Conservation (phyloP, 2,113 vertebrate species). For the Pleuronectes platessa region DNA sequence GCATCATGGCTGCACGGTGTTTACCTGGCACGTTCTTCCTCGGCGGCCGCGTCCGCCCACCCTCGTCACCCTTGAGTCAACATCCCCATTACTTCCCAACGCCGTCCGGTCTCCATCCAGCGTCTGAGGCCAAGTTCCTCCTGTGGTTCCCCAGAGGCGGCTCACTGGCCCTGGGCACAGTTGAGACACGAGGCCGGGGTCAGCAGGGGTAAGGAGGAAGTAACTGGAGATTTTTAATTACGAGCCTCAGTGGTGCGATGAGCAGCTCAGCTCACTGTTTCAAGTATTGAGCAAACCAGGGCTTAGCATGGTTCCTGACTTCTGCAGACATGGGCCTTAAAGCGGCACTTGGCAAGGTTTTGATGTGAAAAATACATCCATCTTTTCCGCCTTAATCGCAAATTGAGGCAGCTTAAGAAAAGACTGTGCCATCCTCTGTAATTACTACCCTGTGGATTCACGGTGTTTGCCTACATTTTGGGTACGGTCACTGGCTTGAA, state of each 20-base stretch:
- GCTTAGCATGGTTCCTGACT: constrained; percentile 54
- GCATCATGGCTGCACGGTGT: constrained; percentile 23
- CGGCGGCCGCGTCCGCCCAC: constrained; percentile 43
- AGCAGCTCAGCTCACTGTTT: constrained; percentile 56
- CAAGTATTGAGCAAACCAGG: constrained; percentile 33
- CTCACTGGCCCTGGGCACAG: constrained; percentile 46
- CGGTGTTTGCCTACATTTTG: constrained; percentile 49
- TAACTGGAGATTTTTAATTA: constrained; percentile 74
- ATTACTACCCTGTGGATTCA: constrained; percentile 66
- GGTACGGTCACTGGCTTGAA: constrained; percentile 41
- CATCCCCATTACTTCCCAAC: constrained; percentile 63
- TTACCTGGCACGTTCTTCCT: constrained; percentile 61
- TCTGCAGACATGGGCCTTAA: constrained; percentile 54
- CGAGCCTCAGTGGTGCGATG: constrained; percentile 69
- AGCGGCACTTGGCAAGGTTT: constrained; percentile 51
- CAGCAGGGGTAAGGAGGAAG: constrained; percentile 64
- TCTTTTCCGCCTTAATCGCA: constrained; percentile 56
- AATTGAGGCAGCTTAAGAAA: constrained; percentile 58
- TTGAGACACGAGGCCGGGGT: constrained; percentile 46
- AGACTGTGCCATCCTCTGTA: constrained; percentile 53
- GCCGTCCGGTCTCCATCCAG: constrained; percentile 53
- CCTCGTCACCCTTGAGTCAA: constrained; percentile 68
- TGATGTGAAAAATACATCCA: constrained; percentile 44
- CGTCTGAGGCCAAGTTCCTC: constrained; percentile 61
- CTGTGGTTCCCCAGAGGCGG: constrained; percentile 61